Percentiles rank a stretch among this genome's conserved stretches.
These are phyloP conservation scores for Rhyacophila evoluta DNA, from an alignment of 2,888 invertebrate genomes.

Conservation along the genomic window DNA sequence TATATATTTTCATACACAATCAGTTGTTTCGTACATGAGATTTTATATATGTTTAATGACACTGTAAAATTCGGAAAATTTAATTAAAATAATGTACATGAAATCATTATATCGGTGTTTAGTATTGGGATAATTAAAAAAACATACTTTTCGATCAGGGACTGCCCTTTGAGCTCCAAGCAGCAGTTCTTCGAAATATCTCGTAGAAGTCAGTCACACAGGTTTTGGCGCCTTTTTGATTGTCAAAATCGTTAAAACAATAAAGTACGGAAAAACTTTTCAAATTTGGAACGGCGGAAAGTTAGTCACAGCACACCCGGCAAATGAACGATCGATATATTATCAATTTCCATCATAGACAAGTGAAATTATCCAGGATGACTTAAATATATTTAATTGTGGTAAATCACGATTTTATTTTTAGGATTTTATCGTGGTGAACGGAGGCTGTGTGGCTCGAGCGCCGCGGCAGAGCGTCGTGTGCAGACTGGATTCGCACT, in stretches of 20 bases:
- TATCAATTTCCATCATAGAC: neutral
- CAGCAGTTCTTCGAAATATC: neutral
- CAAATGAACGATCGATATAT: too few relatives aligned
- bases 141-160: neutral
- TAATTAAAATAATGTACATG: too few relatives aligned
- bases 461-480: conserved; percentile 26
- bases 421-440: neutral
- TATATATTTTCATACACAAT: too few relatives aligned
- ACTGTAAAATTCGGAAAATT: too few relatives aligned
- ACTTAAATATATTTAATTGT: neutral
- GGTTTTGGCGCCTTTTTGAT: neutral
- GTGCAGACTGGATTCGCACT: conserved; percentile 20
- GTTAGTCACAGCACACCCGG: conserved; percentile 9
- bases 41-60: too few relatives aligned
- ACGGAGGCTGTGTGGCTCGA: conserved; percentile 1
- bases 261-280: neutral
- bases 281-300: neutral
- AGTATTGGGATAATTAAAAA: too few relatives aligned
- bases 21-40: too few relatives aligned
- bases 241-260: neutral
- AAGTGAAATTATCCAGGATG: neutral
- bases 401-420: neutral
- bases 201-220: neutral
- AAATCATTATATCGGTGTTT: too few relatives aligned
- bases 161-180: neutral